Conservation (phyloP, 2,888 invertebrate species). For the Pyrgus malvae region DNA sequence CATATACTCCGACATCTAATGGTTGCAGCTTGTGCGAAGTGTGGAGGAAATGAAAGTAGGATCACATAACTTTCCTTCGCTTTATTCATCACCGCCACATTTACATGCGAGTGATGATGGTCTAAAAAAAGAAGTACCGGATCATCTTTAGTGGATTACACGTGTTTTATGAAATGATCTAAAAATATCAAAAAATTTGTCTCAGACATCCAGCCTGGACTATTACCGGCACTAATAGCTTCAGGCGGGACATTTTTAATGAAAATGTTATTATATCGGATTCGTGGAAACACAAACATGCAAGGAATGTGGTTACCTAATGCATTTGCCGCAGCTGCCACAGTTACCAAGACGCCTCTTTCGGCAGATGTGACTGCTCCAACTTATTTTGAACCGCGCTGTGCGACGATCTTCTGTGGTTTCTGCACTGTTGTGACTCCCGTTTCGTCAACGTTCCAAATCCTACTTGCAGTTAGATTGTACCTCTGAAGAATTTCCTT, state of each 20-base stretch:
- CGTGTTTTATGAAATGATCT: too few species aligned
- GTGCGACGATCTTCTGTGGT: slow-evolving; percentile 30
- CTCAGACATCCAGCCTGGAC: slow-evolving; percentile 40
- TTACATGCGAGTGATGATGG: too few species aligned
- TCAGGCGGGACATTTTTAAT: slow-evolving; percentile 37
- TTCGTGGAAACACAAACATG: neutral
- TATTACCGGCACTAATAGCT: slow-evolving; percentile 41
- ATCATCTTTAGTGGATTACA: too few species aligned
- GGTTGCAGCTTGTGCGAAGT: too few species aligned
- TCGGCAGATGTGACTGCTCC: slow-evolving; percentile 28
- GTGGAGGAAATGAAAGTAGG: too few species aligned
- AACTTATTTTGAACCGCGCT: slow-evolving; percentile 29
- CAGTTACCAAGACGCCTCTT: slow-evolving; percentile 4
- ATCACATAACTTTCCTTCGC: too few species aligned
- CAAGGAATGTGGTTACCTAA: neutral
- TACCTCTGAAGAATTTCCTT: too few species aligned
- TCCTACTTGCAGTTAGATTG: too few species aligned
- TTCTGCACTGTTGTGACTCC: slow-evolving; percentile 26
- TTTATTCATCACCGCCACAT: too few species aligned
- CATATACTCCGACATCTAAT: too few species aligned
- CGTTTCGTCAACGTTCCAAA: neutral
- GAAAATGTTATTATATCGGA: neutral
- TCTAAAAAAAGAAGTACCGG: too few species aligned
- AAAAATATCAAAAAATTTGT: too few species aligned
- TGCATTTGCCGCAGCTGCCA: neutral